A percentile compares a stretch with the other conserved stretches of the same genome.
Evolutionary conservation across 1,140 invertebrate genomes (phyloP).

Genomic region (Papilio polytes): DNA sequence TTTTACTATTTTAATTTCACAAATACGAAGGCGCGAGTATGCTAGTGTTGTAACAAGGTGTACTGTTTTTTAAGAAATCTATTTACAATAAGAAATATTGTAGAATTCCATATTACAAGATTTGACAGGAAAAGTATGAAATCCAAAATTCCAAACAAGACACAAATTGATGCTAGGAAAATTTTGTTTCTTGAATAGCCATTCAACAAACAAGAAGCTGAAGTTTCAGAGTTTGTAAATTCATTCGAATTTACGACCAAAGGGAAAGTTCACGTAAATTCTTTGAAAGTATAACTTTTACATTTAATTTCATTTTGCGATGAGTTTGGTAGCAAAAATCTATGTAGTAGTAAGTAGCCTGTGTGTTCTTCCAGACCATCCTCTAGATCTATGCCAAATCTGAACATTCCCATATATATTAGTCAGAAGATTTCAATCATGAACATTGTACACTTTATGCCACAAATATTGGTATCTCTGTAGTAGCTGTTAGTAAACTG

Average conservation of each 20-base stretch:
- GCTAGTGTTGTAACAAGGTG: not conserved
- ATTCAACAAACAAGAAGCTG: not conserved
- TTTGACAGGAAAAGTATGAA: not conserved
- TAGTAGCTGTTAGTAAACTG: not conserved
- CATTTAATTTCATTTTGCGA: not conserved
- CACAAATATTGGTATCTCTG: not conserved
- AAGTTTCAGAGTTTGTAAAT: not conserved
- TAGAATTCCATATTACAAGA: not conserved
- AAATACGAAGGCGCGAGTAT: too few relatives aligned
- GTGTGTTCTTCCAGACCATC: too few relatives aligned
- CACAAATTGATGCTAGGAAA: not conserved
- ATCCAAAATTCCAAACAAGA: not conserved
- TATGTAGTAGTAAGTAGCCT: not conserved
- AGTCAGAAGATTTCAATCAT: too few relatives aligned
- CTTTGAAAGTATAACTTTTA: not conserved
- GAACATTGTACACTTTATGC: not conserved
- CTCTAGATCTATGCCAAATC: too few relatives aligned
- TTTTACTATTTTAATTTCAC: too few relatives aligned
- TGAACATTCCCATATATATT: too few relatives aligned
- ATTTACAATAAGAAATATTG: too few relatives aligned
- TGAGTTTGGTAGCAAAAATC: not conserved
- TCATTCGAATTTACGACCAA: not conserved
- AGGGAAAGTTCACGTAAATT: not conserved
- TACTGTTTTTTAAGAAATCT: too few relatives aligned
- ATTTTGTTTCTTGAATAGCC: not conserved